Conservation (phyloP, 2,113 vertebrate genomes). For the Callipepla squamata region DNA sequence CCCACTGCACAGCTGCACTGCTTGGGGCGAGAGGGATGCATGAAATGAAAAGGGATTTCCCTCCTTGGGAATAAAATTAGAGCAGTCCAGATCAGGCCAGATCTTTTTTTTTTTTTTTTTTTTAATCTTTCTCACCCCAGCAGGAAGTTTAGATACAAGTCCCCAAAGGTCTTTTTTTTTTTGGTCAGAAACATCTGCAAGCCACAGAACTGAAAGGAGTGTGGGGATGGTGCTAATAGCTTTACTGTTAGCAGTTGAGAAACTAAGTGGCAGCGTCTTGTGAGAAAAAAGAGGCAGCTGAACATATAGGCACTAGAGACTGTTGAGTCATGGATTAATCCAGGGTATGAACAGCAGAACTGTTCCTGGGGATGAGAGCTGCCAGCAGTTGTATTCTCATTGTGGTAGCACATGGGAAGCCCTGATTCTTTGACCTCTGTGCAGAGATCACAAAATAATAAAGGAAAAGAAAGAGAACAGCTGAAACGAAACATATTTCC, state of each 20-base stretch:
- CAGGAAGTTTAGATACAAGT: slow-evolving; percentile 25
- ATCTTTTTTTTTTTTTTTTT: slow-evolving; percentile 44
- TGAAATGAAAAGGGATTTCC: slow-evolving; percentile 62
- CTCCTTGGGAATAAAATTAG: slow-evolving; percentile 59
- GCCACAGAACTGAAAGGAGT: neutral
- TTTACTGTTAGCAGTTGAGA: neutral
- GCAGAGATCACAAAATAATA: neutral
- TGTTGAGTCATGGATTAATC: neutral
- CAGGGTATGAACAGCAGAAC: neutral
- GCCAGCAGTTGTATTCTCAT: neutral
- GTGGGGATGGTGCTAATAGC: neutral
- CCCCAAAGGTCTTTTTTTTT: slow-evolving; percentile 10
- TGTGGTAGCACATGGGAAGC: neutral
- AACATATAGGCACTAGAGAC: neutral
- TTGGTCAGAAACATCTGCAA: slow-evolving; percentile 37
- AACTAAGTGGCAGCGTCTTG: neutral
- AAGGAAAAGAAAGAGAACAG: neutral
- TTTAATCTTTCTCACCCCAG: slow-evolving; percentile 38
- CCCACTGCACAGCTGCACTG: slow-evolving; percentile 70
- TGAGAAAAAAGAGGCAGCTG: neutral
- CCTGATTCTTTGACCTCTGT: neutral
- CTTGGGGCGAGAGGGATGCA: slow-evolving; percentile 37
- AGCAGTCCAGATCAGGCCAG: slow-evolving; percentile 40
- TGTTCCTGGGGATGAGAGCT: neutral
- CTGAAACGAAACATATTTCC: neutral